Base-by-base conservation (phyloP, 2,888 invertebrate species). In the Protophormia terraenovae region DNA sequence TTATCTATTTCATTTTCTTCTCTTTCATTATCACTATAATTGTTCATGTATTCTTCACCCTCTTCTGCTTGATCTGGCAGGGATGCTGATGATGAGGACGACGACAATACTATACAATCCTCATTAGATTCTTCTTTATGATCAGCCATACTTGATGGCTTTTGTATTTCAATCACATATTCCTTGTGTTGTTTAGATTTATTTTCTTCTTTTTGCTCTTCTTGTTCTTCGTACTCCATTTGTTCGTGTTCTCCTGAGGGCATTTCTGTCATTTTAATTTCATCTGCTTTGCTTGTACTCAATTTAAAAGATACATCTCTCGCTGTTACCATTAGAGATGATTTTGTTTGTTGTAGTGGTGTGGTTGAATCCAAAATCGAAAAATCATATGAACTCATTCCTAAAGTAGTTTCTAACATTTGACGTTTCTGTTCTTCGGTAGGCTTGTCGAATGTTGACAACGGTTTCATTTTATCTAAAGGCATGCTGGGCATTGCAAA, bases 351-450 rank as follows among this genome's bases (percentile, higher is more conserved):
- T 12, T 78, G 73, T 12, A 67, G 4, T n/a, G 76, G 62, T 5
- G n/a, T n/a, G n/a, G 67, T 87, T 2, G 79, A 29, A 14, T 89
- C 87, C 12, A 87, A 58, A 0, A 87, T 58, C 0, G 90, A 88
- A 24, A 89, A 77, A 22, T 92, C 91, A 53, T 90, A 91, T n/a
- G 88, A 87, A 64, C 90, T 90, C 91, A 92, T 92, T 24, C 88
- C 89, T 58, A 92, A 85, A 1, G 92, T 92, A 1, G 91, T 91
- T 72, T 92, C 91, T 24, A 91, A 35, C 72, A 75, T 87, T 64
- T 73, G 79, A 60, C 32, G 83, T 53, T 77, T 72, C 12, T 85
- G 82, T 2, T 82, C 82, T 22, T 85, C 84, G 2, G 78, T 78
- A 10, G 58, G 67, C n/a, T 73, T 85, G 1, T 66, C 22, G 12